Evolutionary conservation across 2,797 vertebrate species (phyloP), one percentile per base, ranked within the genome.

Genomic region (Notolepis coatsorum): DNA sequence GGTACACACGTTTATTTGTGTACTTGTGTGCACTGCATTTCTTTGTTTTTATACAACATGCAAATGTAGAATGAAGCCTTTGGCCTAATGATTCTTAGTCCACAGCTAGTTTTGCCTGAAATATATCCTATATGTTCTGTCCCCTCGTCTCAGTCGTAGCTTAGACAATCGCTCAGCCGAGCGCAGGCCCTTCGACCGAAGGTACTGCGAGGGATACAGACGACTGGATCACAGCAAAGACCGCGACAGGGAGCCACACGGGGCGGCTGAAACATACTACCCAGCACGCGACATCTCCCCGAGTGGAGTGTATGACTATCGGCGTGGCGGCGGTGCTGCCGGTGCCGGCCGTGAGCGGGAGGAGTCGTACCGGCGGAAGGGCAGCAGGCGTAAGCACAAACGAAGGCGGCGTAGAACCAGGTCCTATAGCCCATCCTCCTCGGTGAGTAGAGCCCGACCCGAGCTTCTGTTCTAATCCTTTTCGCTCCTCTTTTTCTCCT

Each of bases 311-410:
- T 97, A 94, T 0, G 96, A 98, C 77, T 96, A 95, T 84, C 93
- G 93, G 0, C 94, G 93, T 7, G 91, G 88, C 13, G 35, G 35
- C 0, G 88, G 89, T n/a, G n/a, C 31, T 93, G 94, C 0, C 95
- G 95, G 58, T 95, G 95, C 84, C n/a, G 89, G 88, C 7, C 87
- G 87, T 0, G 89, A 92, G 9, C 84, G 75, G 2, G 90, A 90
- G 0, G 89, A 91, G 66, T 93, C 91, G 5, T 92, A 90, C 61
- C 79, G 92, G 57, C 94, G 95, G 90, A 97, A 94, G 88, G 95
- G 96, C 94, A 97, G 95, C 92, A 96, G 97, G 78, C 94, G 96
- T 95, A 98, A 97, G 93, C 97, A 94, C 93, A 95, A 95, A 92
- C 91, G 95, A 93, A 96, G 96, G 91, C 95, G 95, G 91, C 96